Percentiles rank a stretch among this genome's conserved stretches.
These are phyloP conservation scores for Ceyx margarethae DNA, from an alignment of 2,113 vertebrate species.

Conservation along the genomic window DNA sequence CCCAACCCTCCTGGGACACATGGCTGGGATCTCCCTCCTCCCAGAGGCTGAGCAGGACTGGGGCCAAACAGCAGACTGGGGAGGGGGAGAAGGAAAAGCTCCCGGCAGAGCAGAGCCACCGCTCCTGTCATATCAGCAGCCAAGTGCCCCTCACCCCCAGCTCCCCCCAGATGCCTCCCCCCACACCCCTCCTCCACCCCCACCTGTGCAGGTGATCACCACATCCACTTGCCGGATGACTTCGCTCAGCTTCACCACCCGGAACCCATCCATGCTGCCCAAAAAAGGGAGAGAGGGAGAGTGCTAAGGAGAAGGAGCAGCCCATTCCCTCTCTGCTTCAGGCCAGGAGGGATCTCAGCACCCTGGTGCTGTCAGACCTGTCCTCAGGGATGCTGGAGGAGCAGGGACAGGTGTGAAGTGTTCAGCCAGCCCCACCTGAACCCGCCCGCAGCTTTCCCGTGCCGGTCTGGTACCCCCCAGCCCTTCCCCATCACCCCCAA, in stretches of 20 bases:
- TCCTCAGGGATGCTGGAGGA: not conserved
- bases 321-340: not conserved
- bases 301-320: not conserved
- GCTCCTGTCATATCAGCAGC: not conserved
- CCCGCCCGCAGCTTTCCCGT: not conserved
- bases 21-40: not conserved
- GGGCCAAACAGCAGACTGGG: not conserved
- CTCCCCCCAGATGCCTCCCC: not conserved
- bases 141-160: not conserved
- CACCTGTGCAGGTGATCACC: constrained; percentile 98
- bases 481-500: not conserved
- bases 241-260: constrained; percentile 96
- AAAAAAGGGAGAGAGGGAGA: constrained; percentile 6
- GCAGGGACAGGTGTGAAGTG: not conserved
- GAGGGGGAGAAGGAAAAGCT: not conserved
- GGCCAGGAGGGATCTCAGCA: not conserved
- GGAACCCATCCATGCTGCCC: constrained; percentile 96
- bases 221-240: constrained; percentile 97
- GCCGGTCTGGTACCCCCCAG: not conserved
- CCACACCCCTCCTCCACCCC: not conserved
- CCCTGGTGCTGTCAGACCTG: not conserved
- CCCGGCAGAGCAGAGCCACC: not conserved
- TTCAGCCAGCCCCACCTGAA: not conserved
- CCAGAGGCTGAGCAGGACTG: not conserved
- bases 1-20: not conserved